Evolutionary conservation across 2,888 invertebrate species (phyloP).

Genomic region (Clunio marinus): DNA sequence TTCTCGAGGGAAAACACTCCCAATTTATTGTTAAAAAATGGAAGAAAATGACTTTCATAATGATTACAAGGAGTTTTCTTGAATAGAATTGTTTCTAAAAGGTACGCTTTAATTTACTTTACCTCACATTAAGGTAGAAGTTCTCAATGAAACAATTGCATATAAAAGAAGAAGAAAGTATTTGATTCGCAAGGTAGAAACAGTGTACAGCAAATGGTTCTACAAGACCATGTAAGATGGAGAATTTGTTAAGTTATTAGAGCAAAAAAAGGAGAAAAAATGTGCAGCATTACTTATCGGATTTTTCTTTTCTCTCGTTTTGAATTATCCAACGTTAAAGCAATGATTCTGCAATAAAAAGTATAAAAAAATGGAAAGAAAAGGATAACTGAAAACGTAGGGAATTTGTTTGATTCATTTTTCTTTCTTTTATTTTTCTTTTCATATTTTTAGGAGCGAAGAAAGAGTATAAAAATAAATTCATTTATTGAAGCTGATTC

Average conservation of each 20-base stretch:
- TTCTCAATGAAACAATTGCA: too few relatives aligned
- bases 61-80: too few relatives aligned
- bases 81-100: too few relatives aligned
- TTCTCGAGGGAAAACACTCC: too few relatives aligned
- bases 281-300: background rate
- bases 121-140: too few relatives aligned
- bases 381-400: too few relatives aligned
- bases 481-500: conserved; percentile 27
- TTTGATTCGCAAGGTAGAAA: conserved; percentile 6
- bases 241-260: background rate
- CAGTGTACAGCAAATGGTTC: background rate
- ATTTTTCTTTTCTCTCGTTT: background rate
- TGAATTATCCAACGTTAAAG: conserved; percentile 2
- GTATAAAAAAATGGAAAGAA: too few relatives aligned
- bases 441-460: conserved; percentile 10
- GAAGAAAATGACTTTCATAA: too few relatives aligned
- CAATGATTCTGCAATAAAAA: conserved; percentile 38
- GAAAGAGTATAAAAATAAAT: conserved; percentile 26
- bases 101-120: too few relatives aligned
- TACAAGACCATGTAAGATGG: background rate
- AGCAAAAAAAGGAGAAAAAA: background rate
- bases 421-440: background rate
- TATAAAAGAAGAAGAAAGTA: too few relatives aligned
- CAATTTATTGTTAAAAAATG: too few relatives aligned
- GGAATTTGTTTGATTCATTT: conserved; percentile 27